A percentile compares a stretch with the other conserved stretches of the same genome.
Conservation (phyloP, 2,888 invertebrate species). For the Caenorhabditis japonica region DNA sequence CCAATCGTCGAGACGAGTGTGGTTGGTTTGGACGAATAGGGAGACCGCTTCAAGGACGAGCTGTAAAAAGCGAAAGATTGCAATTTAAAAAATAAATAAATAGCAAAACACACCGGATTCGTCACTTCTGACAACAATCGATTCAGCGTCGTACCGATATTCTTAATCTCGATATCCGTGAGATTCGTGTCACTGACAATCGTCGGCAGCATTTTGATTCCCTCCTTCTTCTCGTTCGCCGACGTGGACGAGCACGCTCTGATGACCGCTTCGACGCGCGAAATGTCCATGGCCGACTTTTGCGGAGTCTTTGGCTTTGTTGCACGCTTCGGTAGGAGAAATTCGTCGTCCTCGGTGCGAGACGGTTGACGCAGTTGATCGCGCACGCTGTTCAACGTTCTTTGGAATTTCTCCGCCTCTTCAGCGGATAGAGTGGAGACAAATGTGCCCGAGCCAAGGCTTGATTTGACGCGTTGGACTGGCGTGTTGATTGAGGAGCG, state of each 20-base stretch:
- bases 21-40: slow-evolving; percentile 33
- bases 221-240: slow-evolving; percentile 40
- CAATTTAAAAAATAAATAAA: not conserved
- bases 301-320: slow-evolving; percentile 33
- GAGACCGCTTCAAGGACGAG: slow-evolving; percentile 37
- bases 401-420: slow-evolving; percentile 34
- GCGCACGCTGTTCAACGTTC: slow-evolving; percentile 19
- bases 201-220: slow-evolving; percentile 31
- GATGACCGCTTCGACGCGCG: slow-evolving; percentile 37
- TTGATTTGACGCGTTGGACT: slow-evolving; percentile 41
- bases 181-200: slow-evolving; percentile 33
- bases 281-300: slow-evolving; percentile 24
- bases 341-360: slow-evolving; percentile 47
- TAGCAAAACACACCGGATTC: slow-evolving; percentile 3
- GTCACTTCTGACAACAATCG: slow-evolving; percentile 36
- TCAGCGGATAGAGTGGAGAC: slow-evolving; percentile 30
- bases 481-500: slow-evolving; percentile 2
- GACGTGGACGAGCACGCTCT: slow-evolving; percentile 40
- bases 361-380: slow-evolving; percentile 27
- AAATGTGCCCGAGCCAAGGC: slow-evolving; percentile 34
- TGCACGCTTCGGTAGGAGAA: slow-evolving; percentile 29
- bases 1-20: slow-evolving; percentile 34
- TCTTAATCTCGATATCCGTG: slow-evolving; percentile 35
- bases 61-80: not conserved
- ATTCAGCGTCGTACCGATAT: slow-evolving; percentile 30